Evolutionary conservation across 2,797 vertebrate genomes (phyloP), one percentile per base, ranked within the genome.

Genomic region (Ptychadena robeensis): DNA sequence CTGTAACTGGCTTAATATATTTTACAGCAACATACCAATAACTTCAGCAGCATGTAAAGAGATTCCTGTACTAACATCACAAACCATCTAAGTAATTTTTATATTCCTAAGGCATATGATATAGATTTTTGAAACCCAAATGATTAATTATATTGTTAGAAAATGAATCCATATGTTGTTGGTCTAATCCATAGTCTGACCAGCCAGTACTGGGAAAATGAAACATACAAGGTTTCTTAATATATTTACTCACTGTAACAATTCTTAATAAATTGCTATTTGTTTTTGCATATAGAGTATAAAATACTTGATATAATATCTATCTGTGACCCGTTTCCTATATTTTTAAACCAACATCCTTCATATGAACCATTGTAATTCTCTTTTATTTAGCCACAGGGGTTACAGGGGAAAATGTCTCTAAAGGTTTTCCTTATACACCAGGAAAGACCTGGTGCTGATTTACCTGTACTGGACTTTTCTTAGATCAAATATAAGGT

Each of bases 381-480:
- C 57, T 31, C 28, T 31, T 73, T 65, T 61, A 11, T 80, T 73
- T 30, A 66, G 70, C 70, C 15, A 64, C 67, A 40, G 18, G 27
- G 38, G 63, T 82, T 67, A 61, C 2, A n/a, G 30, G 71, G 57
- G 37, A 63, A 74, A n/a, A 48, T 32, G 70, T 37, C 25, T 30
- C 53, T 14, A 75, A 69, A 73, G 79, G 70, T 53, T 72, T 81
- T 34, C 71, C 18, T 73, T 65, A 73, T 73, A 69, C 79, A 48
- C 53, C 38, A 89, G 87, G 87, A 80, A 34, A 82, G 32, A 70
- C 73, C 80, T 77, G 82, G 85, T 82, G 81, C 77, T 84, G 69
- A 59, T 72, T 66, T 38, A 86, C 73, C 79, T 87, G 73, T 85
- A 70, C 74, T 71, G 80, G 80, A 9, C 66, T 87, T 89, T 87